Evolutionary conservation across 2,888 invertebrate species (phyloP), one percentile per base, ranked within the genome.

Genomic region (Conomelus anceps): DNA sequence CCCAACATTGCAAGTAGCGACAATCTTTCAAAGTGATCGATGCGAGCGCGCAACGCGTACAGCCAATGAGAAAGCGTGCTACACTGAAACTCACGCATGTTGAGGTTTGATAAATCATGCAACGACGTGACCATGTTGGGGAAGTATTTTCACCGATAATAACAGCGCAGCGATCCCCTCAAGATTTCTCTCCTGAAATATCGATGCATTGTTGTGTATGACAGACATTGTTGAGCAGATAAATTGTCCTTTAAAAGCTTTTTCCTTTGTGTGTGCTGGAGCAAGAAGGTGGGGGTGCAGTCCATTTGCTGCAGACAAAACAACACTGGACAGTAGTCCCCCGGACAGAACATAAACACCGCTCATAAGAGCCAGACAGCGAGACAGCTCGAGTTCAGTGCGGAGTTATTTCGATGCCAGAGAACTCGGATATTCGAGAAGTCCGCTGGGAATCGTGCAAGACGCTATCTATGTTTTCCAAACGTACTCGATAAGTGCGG

Each of bases 221-320:
- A 24, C 86, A 86, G 86, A 26, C 29, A 86, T 86, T 86, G 86
- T 86, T 86, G 29, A 24, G 26, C 86, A 86, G 86, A 86, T 86
- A 86, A 86, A 86, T 86, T 86, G 86, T 86, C 86, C 86, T 86
- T 86, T 86, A 86, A 86, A 86, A 86, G 86, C 86, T 86, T 86
- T 85, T 29, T 86, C 29, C 86, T 86, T 86, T 86, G 86, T 86
- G 26, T 86, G 29, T 26, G 26, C 9, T 17, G 86, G 26, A 86
- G 86, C 4, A 26, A 24, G n/a, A n/a, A n/a, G 63, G 13, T 4
- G n/a, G n/a, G n/a, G 63, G 7, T n/a, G 63, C n/a, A 63, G 63
- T 63, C 63, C 63, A 63, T 63, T 63, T 63, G 63, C 63, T n/a
- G 63, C 63, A 63, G 63, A 63, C 63, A 63, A 63, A 63, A 63